Base-by-base conservation (phyloP, 1,140 invertebrate genomes). In the Heliconius hermathena region DNA sequence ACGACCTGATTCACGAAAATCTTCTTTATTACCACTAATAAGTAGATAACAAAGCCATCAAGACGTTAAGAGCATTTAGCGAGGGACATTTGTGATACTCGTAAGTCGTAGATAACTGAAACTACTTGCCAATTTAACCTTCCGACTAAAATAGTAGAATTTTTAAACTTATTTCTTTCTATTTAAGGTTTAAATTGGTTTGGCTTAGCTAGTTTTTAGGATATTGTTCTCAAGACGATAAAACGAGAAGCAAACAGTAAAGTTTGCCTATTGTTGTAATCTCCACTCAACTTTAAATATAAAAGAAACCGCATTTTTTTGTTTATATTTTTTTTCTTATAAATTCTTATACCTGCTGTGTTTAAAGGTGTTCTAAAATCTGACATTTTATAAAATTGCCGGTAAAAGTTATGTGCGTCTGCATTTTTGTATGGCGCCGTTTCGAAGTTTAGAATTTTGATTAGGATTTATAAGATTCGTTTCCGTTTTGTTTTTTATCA, bases 221-320 rank as follows among this genome's bases (percentile, higher is more conserved):
- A 38, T 33, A 57, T 66, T 36, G 13, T 77, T 41, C 26, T 66
- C 11, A 29, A 66, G 77, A 76, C 86, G 89, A 90, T 90, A 91
- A 85, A 88, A 90, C 88, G 85, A 76, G 86, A 84, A 82, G 80
- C 83, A 89, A 88, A 90, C 87, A 90, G 80, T 85, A 77, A 90
- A 89, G 87, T 89, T 88, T 85, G 85, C 82, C 85, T 88, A 84
- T 90, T 91, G 84, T 84, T 77, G 82, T 90, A 89, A 90, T 89
- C 84, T 66, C 85, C 81, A 86, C 85, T 83, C 82, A 78, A 83
- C 86, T 87, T 89, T 84, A 76, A 82, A 85, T 74, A 84, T 82
- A 89, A 66, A 93, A 89, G 89, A 89, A 87, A 90, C 91, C 89
- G 90, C 89, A 79, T 46, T 89, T 91, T 88, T 89, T 88, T 54